phyloP scores from a whole-genome alignment of 1,140 invertebrate genomes.

The Meloidogyne chitwoodi region DNA sequence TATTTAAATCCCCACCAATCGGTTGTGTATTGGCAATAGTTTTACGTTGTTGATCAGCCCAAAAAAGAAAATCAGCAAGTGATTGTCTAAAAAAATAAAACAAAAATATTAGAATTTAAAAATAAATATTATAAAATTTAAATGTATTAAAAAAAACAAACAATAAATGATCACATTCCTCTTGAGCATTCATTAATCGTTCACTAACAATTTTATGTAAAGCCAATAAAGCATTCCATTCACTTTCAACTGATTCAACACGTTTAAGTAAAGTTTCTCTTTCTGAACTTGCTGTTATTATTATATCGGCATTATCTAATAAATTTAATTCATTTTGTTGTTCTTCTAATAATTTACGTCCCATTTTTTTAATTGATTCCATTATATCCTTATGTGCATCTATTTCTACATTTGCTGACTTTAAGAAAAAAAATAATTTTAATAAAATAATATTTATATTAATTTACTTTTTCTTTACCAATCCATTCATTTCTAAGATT shows the following conservation, averaged over 20 bases:
- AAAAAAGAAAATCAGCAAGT: conserved; percentile 45
- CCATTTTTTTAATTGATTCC: conserved; percentile 50
- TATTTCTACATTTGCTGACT: conserved; percentile 40
- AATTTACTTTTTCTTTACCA: conserved; percentile 24
- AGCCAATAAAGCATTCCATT: conserved; percentile 38
- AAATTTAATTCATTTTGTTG: conserved; percentile 36
- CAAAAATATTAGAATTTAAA: too few species aligned
- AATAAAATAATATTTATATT: too few species aligned
- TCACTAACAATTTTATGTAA: conserved; percentile 35
- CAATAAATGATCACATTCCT: conserved; percentile 53
- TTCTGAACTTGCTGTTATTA: conserved; percentile 18
- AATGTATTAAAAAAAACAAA: neutral
- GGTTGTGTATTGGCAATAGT: conserved; percentile 45
- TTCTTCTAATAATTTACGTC: conserved; percentile 43
- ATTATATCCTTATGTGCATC: conserved; percentile 52
- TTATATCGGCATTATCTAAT: neutral
- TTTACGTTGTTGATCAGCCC: conserved; percentile 47
- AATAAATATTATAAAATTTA: too few species aligned
- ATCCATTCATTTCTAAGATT: conserved; percentile 49
- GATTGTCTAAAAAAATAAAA: conserved; percentile 19
- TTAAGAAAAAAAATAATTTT: neutral
- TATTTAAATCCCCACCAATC: conserved; percentile 46
- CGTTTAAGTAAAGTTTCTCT: conserved; percentile 32
- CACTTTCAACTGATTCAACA: conserved; percentile 38
- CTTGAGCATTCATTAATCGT: conserved; percentile 54